Evolutionary conservation across 2,797 vertebrate genomes (phyloP).

Genomic region (Dallia pectoralis): DNA sequence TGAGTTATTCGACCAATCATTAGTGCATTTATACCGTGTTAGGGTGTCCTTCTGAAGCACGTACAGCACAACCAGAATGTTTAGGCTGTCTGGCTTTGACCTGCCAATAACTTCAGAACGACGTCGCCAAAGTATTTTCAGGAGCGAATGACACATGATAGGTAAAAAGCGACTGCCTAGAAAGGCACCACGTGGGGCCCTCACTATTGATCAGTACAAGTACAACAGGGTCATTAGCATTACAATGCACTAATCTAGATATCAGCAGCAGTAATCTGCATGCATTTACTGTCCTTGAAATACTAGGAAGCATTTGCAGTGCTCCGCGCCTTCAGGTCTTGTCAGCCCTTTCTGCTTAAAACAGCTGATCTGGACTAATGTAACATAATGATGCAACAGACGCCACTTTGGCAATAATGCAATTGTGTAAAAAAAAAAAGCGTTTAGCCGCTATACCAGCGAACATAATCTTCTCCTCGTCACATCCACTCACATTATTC

Average conservation of each 20-base stretch:
- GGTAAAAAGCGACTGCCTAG: too few species aligned
- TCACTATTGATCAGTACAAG: too few species aligned
- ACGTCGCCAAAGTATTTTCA: too few species aligned
- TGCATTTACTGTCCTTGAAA: slow-evolving; percentile 45
- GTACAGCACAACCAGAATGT: too few species aligned
- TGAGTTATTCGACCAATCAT: too few species aligned
- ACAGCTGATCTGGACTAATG: slow-evolving; percentile 60
- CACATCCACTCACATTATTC: slow-evolving; percentile 75
- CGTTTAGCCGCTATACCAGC: slow-evolving; percentile 67
- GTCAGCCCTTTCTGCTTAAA: slow-evolving; percentile 35
- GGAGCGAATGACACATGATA: too few species aligned
- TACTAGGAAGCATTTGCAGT: slow-evolving; percentile 35
- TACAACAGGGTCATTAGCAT: not conserved
- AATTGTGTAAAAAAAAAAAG: slow-evolving; percentile 54
- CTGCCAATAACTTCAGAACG: too few species aligned
- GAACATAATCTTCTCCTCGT: slow-evolving; percentile 77
- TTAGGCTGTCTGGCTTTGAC: too few species aligned
- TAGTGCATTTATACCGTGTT: too few species aligned
- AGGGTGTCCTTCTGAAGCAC: too few species aligned
- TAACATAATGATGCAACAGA: slow-evolving; percentile 46
- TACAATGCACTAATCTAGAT: not conserved
- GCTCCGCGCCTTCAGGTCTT: not conserved
- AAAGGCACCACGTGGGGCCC: too few species aligned
- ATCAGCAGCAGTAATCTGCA: not conserved
- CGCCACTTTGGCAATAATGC: slow-evolving; percentile 62